Evolutionary conservation across 2,888 invertebrate genomes (phyloP), one percentile per base, ranked within the genome.

Genomic region (Drosophila nr. fundita): DNA sequence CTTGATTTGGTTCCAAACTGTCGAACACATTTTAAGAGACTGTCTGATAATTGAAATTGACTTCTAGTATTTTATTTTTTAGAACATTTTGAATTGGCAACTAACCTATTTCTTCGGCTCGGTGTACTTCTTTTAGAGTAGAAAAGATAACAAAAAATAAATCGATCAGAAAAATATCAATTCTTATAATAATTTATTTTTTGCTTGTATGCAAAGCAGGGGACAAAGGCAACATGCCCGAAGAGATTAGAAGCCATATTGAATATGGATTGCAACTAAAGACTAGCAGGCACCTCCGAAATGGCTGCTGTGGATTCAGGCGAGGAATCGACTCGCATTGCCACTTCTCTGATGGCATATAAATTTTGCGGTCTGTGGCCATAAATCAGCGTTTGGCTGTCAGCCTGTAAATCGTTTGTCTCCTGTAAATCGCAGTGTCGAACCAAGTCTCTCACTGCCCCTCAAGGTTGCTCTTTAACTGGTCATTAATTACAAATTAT

Each of bases 311-410:
- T 53, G 4, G 64, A 78, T 66, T 68, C 78, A 54, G 73, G 61
- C 62, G 68, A 63, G 62, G 67, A 69, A 58, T 67, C 70, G 68
- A 48, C 64, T 83, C 83, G 80, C 73, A 76, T 73, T 81, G 89
- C 68, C 90, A 73, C 82, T 75, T 70, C 70, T 65, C 49, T 74
- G 83, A 87, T 83, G 89, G 82, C 86, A 90, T 89, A 91, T 91
- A 91, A 91, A 91, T 91, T 91, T 81, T 83, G 87, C 68, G 82
- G 84, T 80, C 79, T 83, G 65, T 79, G 83, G 81, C 81, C 85
- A 91, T 91, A 91, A 91, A 91, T 91, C 91, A 91, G 87, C 84
- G 91, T 91, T 91, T 89, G 91, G 83, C 91, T 91, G 83, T 91
- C 91, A 85, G 78, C 80, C 32, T 32, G 32, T 32, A 32, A 32